Base-by-base conservation (phyloP, 53 echinoderm and acorn worm species). In the Zoroaster sp. region DNA sequence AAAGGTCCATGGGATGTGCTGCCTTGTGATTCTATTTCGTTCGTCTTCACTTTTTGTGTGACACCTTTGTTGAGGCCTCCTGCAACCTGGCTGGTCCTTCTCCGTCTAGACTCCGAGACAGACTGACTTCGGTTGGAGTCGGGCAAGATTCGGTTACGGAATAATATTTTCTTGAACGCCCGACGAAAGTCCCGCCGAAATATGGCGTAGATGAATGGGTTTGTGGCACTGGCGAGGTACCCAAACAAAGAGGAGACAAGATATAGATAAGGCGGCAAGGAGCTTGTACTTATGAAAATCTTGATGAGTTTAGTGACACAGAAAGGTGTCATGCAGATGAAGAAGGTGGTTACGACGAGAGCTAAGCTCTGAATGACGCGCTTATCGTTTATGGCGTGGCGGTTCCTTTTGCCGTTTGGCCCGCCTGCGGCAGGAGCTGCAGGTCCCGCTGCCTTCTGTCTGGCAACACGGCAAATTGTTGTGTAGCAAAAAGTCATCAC, bases 271-370 rank as follows among this genome's bases (percentile, higher is more conserved):
- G 43, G 67, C 1, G 92, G 92, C n/a, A 92, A 18, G 9, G 40
- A 44, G 18, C 83, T 45, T 6, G 76, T 72, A 25, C 65, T 65
- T 32, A 21, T 51, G 51, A 88, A 73, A 25, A 92, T 92, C 59
- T 92, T 92, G 74, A 92, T 83, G 68, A 92, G 74, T 89, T 92
- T 92, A 5, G 92, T 92, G 41, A 92, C 40, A 66, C 92, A 88
- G 75, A 92, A 92, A 12, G 92, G 92, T 0, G 88, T 75, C 66
- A 89, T 88, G 35, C 92, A 92, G 32, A 92, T 43, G 55, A 92
- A 75, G 66, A 92, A 92, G 32, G 89, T 37, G 33, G 75, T 75
- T 10, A 92, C 92, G 14, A 92, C 89, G 2, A 92, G 40, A 2
- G 73, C 82, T 4, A 92, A 55, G 43, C 92, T 89, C 33, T 45